Evolutionary conservation across 2,888 invertebrate genomes (phyloP), one percentile per base, ranked within the genome.

Genomic region (Lepidonotus clava): DNA sequence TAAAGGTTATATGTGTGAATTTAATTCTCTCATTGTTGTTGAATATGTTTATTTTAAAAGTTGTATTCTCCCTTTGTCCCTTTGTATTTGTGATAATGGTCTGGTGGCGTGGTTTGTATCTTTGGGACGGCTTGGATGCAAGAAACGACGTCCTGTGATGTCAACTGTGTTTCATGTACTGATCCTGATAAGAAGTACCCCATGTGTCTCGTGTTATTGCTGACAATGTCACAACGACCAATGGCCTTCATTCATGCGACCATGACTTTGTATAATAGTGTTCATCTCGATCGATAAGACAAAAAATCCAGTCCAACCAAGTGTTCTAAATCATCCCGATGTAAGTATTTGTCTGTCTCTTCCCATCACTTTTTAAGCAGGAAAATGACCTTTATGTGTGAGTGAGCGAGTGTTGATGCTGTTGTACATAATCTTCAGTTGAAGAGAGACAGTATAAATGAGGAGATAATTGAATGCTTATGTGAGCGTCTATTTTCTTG

Each of bases 401-500:
- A 11, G 61, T 61, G 61, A n/a, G 11, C 61, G 11, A n/a, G 11
- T 32, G 11, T 28, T n/a, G 36, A 36, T 38, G 71, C 34, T 71
- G n/a, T n/a, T n/a, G 71, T 71, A 71, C 14, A 71, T 71, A 71
- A 18, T 71, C 36, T 21, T 71, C 71, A 71, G 71, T 38, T 34
- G 24, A 71, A 34, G 71, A 24, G 24, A 11, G 38, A 71, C 38
- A 18, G 71, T 71, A 36, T 71, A 11, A 34, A 66, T 18, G 24
- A 14, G 4, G 66, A 71, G 8, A 71, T 11, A 71, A 11, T 0
- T 38, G 4, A 34, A 71, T 36, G 38, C 36, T 71, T 36, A 11
- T 38, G 4, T 71, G 71, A 71, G 38, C 71, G 38, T 71, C 71
- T 71, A 71, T 71, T 71, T 71, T 71, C 71, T 71, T 71, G 71